Evolutionary conservation across 1,140 invertebrate genomes (phyloP), one percentile per base, ranked within the genome.

Genomic region (Zaprionus camerounensis): DNA sequence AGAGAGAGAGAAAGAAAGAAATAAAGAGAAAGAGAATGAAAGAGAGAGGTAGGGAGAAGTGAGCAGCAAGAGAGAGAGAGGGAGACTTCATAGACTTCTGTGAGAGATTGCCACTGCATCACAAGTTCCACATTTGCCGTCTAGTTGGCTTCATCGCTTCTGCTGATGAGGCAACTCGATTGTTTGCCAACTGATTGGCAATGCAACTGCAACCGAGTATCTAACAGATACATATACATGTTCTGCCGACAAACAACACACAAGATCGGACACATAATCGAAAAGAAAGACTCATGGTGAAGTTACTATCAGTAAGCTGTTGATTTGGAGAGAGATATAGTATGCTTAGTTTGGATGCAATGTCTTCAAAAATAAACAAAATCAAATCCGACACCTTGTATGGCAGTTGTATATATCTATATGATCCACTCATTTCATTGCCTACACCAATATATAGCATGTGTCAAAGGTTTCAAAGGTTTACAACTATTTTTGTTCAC

Each of bases 151-250:
- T 34, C 6, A 59, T 55, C 26, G 55, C 36, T 34, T 28, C 24
- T 73, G 73, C 84, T 88, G 84, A 87, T 84, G 78, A 73, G 74
- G 74, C 84, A 71, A 81, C 83, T 76, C 71, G 73, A 84, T 88
- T 87, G 84, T 76, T 76, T 71, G 80, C 61, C 65, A 80, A 73
- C 80, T 86, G 80, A 86, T 86, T 83, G 84, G 51, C 62, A 44
- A 44, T 68, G 66, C 49, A 75, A 63, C 66, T 36, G 58, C 44
- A 74, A 36, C 38, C 24, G 64, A 53, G 49, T 55, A 70, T 55
- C 58, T 56, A 53, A 36, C 12, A 71, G 12, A 49, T 51, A 24
- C 46, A 51, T 1, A 51, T 63, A 71, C 59, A 44, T 56, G 26
- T 46, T 28, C 13, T 34, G 11, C 0, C 7, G 7, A 31, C 53